Percentiles rank a stretch among this genome's conserved stretches.
Evolutionary conservation across 2,113 vertebrate species (phyloP).

Genomic region (Spilogale gracilis): DNA sequence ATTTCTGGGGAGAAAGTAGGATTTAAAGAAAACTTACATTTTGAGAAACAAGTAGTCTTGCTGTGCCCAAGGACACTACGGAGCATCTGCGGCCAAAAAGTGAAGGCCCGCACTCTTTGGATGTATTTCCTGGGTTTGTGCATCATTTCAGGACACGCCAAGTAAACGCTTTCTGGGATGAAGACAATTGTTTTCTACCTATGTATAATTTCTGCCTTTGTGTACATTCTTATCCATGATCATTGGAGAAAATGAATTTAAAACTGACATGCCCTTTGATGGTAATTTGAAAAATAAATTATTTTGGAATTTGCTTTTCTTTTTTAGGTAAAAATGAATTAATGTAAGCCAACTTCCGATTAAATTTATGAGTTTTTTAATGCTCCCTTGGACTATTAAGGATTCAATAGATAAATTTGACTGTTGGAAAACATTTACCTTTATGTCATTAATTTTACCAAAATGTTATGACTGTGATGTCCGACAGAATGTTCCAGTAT

Average conservation of each 20-base stretch:
- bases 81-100: slow-evolving; percentile 35
- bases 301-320: neutral
- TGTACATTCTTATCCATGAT: neutral
- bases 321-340: slow-evolving; percentile 57
- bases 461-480: neutral
- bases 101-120: neutral
- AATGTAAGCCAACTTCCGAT: neutral
- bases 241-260: slow-evolving; percentile 42
- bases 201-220: neutral
- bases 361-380: slow-evolving; percentile 51
- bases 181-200: slow-evolving; percentile 23
- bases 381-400: neutral
- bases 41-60: neutral
- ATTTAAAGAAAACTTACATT: slow-evolving; percentile 58
- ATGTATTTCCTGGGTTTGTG: slow-evolving; percentile 10
- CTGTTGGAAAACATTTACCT: slow-evolving; percentile 14
- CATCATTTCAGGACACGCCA: neutral
- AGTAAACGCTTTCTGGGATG: neutral
- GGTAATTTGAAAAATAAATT: slow-evolving; percentile 27
- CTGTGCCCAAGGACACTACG: neutral
- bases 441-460: slow-evolving; percentile 46
- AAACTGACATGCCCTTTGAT: neutral
- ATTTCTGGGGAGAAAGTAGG: slow-evolving; percentile 24
- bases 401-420: neutral
- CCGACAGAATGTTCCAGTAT: neutral